These are phyloP conservation scores for Lamellibrachia luymesi DNA, from an alignment of 1,140 invertebrate genomes.

Conservation along the genomic window DNA sequence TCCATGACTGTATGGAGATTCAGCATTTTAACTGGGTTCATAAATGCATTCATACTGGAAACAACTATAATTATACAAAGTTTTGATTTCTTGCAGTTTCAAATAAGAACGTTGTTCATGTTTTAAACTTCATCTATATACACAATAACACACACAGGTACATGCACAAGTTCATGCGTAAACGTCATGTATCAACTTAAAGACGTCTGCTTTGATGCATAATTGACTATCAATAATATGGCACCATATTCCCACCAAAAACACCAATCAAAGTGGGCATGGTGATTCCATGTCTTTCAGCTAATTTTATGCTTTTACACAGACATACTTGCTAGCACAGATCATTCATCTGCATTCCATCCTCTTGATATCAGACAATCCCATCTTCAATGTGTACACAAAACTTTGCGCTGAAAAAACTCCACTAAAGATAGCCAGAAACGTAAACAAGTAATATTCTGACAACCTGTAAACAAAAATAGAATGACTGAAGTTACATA, in stretches of 20 bases:
- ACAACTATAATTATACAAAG: neutral
- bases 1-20: neutral
- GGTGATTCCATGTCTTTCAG: neutral
- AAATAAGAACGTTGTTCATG: neutral
- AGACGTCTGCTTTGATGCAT: neutral
- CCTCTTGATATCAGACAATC: neutral
- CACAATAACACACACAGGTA: no score
- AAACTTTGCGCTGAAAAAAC: neutral
- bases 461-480: neutral
- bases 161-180: no score
- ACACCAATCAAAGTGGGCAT: neutral
- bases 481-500: neutral
- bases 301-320: neutral
- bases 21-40: neutral
- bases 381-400: neutral
- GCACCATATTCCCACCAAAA: neutral
- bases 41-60: neutral
- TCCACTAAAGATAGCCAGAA: neutral
- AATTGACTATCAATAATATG: neutral
- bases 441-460: neutral
- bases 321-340: neutral
- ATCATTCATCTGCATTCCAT: neutral
- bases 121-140: neutral
- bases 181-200: neutral
- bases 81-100: neutral